A percentile compares a stretch with the other conserved stretches of the same genome.
These are phyloP conservation scores for Drosophila fuyamai DNA, from an alignment of 1,140 invertebrate species.

Conservation along the genomic window DNA sequence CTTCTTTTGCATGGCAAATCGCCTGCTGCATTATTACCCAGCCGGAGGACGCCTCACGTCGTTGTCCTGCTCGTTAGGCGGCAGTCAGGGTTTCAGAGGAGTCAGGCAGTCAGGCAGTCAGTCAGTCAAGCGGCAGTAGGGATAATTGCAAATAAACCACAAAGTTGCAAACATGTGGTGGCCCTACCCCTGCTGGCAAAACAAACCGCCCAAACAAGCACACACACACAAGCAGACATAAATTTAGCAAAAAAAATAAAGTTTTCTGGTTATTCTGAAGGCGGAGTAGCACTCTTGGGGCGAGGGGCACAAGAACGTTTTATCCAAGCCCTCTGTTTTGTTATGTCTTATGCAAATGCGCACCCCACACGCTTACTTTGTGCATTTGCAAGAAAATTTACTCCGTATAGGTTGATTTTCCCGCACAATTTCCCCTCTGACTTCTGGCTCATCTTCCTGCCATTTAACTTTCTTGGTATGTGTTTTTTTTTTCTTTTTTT, in stretches of 20 bases:
- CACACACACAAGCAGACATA: constrained; percentile 47
- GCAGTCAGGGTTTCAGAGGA: constrained; percentile 14
- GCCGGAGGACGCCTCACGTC: constrained; percentile 49
- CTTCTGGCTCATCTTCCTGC: constrained; percentile 34
- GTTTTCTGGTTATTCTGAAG: constrained; percentile 54
- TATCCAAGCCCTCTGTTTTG: constrained; percentile 54
- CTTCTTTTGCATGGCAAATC: constrained; percentile 70
- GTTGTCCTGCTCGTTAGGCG: constrained; percentile 53
- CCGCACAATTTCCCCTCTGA: constrained; percentile 16
- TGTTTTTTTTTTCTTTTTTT: constrained; percentile 13
- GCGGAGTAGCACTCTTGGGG: constrained; percentile 32
- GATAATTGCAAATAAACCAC: constrained; percentile 83
- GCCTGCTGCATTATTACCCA: constrained; percentile 64
- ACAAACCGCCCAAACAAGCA: constrained; percentile 9
- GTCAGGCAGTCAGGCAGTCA: constrained; percentile 19
- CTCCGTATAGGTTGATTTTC: constrained; percentile 66
- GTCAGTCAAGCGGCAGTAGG: constrained; percentile 48
- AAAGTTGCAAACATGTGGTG: constrained; percentile 80
- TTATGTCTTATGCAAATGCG: constrained; percentile 78
- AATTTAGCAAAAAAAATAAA: constrained; percentile 50
- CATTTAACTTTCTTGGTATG: constrained; percentile 30
- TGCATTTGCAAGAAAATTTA: constrained; percentile 66
- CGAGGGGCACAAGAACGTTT: constrained; percentile 65
- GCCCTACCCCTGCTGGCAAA: constrained; percentile 32
- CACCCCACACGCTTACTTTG: constrained; percentile 38